A percentile compares a stretch with the other conserved stretches of the same genome.
phyloP scores from a whole-genome alignment of 1,140 invertebrate genomes.

The Drosophila nasuta region DNA sequence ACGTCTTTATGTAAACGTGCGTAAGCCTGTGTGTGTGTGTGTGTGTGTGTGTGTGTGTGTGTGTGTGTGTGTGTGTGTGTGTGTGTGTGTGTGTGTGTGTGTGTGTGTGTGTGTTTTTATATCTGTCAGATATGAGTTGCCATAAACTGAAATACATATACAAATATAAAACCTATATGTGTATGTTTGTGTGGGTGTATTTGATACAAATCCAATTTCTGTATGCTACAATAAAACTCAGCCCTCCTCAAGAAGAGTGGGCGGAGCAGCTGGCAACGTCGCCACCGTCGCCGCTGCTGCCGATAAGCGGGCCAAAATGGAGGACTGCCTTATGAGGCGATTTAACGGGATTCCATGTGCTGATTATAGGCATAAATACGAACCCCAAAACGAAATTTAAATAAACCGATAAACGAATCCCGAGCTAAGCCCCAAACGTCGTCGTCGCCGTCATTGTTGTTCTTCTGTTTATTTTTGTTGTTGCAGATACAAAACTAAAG shows the following conservation, averaged over 20 bases:
- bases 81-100: neutral
- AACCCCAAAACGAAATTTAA: slow-evolving; percentile 63
- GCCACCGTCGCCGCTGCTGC: slow-evolving; percentile 32
- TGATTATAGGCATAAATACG: slow-evolving; percentile 77
- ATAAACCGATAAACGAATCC: slow-evolving; percentile 78
- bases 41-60: slow-evolving; percentile 29
- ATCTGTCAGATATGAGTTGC: slow-evolving; percentile 80
- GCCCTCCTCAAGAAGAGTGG: slow-evolving; percentile 39
- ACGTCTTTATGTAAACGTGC: neutral
- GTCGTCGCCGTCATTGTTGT: slow-evolving; percentile 15
- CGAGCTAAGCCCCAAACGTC: slow-evolving; percentile 60
- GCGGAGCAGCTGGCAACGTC: slow-evolving; percentile 51
- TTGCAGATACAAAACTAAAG: slow-evolving; percentile 62
- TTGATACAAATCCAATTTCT: slow-evolving; percentile 83
- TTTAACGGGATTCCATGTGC: slow-evolving; percentile 78
- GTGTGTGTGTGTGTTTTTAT: slow-evolving; percentile 56
- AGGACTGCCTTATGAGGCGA: slow-evolving; percentile 77
- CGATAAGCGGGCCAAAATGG: slow-evolving; percentile 75
- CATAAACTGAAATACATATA: slow-evolving; percentile 70
- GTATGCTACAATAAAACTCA: slow-evolving; percentile 72
- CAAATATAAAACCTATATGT: slow-evolving; percentile 37
- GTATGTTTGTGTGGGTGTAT: slow-evolving; percentile 30
- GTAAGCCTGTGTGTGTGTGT: neutral
- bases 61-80: slow-evolving; percentile 27
- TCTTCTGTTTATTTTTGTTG: slow-evolving; percentile 11